Evolutionary conservation across 2,113 vertebrate species (phyloP).

Genomic region (Chrysochloris asiatica): DNA sequence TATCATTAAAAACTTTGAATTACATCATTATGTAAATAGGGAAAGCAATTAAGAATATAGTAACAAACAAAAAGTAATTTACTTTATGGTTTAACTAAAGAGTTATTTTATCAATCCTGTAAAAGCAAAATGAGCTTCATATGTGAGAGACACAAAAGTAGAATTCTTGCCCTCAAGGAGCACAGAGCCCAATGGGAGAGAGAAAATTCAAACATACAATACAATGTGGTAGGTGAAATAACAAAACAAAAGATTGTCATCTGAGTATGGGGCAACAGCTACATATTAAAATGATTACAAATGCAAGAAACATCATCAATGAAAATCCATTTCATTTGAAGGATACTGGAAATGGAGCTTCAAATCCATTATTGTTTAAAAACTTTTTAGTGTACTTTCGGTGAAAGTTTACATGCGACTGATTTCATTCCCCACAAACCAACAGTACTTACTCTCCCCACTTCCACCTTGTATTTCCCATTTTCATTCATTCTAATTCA

Average conservation of each 20-base stretch:
- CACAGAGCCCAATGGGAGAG: background rate
- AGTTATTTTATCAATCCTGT: background rate
- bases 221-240: background rate
- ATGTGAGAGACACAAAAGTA: background rate
- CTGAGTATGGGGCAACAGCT: accelerated
- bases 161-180: background rate
- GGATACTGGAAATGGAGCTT: background rate
- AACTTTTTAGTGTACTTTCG: no score
- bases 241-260: background rate
- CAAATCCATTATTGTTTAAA: background rate
- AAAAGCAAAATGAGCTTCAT: slow-evolving; percentile 9
- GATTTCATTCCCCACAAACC: no score
- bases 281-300: background rate
- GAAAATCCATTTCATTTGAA: slow-evolving; percentile 5
- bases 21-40: background rate
- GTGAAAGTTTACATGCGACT: no score
- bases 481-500: background rate
- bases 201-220: background rate
- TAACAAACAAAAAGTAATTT: background rate
- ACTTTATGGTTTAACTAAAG: background rate
- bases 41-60: slow-evolving; percentile 5
- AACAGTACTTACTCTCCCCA: no score
- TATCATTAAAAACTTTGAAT: background rate
- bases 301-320: background rate
- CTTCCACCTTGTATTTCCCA: no score